Percentiles rank a stretch among this genome's conserved stretches.
Evolutionary conservation across 2,797 vertebrate genomes (phyloP).

Genomic region (Poeciliopsis gracilis): DNA sequence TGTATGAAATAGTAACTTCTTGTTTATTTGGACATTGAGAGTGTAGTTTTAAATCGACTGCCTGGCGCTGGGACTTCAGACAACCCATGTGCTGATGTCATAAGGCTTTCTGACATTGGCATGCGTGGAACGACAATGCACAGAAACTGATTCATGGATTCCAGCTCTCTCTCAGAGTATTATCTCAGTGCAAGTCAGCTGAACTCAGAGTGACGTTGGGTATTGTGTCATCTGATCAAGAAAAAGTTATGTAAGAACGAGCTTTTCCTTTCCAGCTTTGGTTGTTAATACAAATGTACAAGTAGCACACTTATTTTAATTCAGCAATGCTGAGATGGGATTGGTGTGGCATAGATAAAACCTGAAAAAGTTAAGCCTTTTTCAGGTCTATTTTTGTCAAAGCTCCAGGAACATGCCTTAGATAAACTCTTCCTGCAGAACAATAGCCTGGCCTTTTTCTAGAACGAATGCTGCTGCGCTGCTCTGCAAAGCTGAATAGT

Average conservation of each 20-base stretch:
- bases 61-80: conserved; percentile 12
- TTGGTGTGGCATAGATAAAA: conserved; percentile 24
- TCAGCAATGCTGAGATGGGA: conserved; percentile 31
- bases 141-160: conserved; percentile 68
- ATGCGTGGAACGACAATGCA: conserved; percentile 63
- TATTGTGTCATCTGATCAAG: neutral
- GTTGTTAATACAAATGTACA: neutral
- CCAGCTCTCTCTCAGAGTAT: conserved; percentile 44
- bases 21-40: neutral
- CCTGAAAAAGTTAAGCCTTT: conserved; percentile 46
- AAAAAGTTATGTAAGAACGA: neutral
- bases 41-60: neutral
- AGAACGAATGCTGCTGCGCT: conserved; percentile 33
- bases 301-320: conserved; percentile 10
- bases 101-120: conserved; percentile 52
- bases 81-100: conserved; percentile 55
- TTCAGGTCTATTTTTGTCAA: conserved; percentile 45
- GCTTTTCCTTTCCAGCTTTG: neutral
- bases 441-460: conserved; percentile 59
- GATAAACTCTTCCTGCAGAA: conserved; percentile 36
- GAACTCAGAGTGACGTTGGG: conserved; percentile 35
- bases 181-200: conserved; percentile 50
- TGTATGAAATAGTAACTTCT: neutral
- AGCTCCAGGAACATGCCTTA: conserved; percentile 53
- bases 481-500: conserved; percentile 42